A percentile compares a stretch with the other conserved stretches of the same genome.
Conservation (phyloP, 2,797 vertebrate genomes). For the Intellagama lesueurii region DNA sequence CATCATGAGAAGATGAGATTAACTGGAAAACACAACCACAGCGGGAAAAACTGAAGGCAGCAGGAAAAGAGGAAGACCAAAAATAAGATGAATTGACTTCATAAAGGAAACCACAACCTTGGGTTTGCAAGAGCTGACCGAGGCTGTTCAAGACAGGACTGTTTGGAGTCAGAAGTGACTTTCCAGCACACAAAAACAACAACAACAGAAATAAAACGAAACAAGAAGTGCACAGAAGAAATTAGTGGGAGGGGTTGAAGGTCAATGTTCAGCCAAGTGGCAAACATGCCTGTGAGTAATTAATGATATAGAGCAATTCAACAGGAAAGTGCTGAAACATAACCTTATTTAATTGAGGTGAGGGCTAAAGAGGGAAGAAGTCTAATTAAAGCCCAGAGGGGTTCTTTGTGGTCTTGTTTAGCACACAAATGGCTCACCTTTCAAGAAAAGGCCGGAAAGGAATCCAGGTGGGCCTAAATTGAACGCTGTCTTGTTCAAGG, state of each 20-base stretch:
- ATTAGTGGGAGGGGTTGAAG: not conserved
- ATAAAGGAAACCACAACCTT: too few species aligned
- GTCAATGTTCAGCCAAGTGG: not conserved
- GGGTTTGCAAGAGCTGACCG: too few species aligned
- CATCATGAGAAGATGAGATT: too few species aligned
- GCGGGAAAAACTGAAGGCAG: too few species aligned
- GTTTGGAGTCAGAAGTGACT: too few species aligned
- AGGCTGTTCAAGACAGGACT: too few species aligned
- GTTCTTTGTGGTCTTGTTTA: not conserved
- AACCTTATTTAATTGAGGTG: slow-evolving; percentile 1
- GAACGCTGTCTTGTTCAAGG: too few species aligned
- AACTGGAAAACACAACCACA: too few species aligned
- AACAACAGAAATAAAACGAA: not conserved
- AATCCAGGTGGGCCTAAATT: not conserved
- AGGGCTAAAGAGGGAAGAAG: not conserved
- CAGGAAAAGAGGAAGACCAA: too few species aligned
- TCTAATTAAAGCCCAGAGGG: not conserved
- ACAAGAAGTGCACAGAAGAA: not conserved
- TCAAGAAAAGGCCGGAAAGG: not conserved
- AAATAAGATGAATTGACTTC: too few species aligned
- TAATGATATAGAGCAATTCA: not conserved
- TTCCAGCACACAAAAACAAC: too few species aligned
- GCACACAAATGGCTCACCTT: not conserved
- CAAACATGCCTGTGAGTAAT: not conserved
- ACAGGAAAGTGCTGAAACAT: not conserved